phyloP scores from a whole-genome alignment of 2,888 invertebrate species.

The Tryphoninae sp. region DNA sequence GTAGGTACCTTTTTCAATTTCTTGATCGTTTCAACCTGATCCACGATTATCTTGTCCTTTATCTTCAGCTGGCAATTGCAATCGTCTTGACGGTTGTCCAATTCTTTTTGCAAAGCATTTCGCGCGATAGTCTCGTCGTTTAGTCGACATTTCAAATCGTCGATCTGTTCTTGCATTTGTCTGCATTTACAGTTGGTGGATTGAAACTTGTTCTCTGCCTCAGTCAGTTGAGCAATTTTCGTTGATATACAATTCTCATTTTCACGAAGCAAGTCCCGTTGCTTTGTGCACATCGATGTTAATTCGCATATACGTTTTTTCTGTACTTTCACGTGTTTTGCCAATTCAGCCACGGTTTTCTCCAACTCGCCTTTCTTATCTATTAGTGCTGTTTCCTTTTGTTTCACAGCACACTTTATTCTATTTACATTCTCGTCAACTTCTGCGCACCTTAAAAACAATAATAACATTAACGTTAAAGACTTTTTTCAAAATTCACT shows the following conservation, averaged over 20 bases:
- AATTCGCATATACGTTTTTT: slow-evolving; percentile 70
- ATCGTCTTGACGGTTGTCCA: slow-evolving; percentile 68
- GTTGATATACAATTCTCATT: slow-evolving; percentile 65
- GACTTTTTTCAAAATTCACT: slow-evolving; percentile 60
- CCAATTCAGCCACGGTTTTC: slow-evolving; percentile 67
- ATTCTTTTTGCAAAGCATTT: slow-evolving; percentile 65
- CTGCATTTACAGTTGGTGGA: slow-evolving; percentile 56
- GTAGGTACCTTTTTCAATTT: slow-evolving; percentile 68
- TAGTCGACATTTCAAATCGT: slow-evolving; percentile 64
- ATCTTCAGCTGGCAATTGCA: slow-evolving; percentile 69
- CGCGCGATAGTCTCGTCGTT: slow-evolving; percentile 63
- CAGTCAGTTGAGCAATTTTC: slow-evolving; percentile 65
- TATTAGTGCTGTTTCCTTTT: slow-evolving; percentile 68
- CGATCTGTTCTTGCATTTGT: slow-evolving; percentile 66
- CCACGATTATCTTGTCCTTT: slow-evolving; percentile 73
- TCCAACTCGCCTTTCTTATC: slow-evolving; percentile 67
- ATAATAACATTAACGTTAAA: not conserved
- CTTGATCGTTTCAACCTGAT: slow-evolving; percentile 71
- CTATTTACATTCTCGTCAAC: slow-evolving; percentile 66
- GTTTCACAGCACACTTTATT: slow-evolving; percentile 64
- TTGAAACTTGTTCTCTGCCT: slow-evolving; percentile 63
- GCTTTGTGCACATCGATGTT: slow-evolving; percentile 67
- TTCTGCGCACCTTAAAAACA: slow-evolving; percentile 65
- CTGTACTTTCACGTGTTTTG: slow-evolving; percentile 67
- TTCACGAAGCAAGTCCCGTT: slow-evolving; percentile 65